These are phyloP conservation scores for Pseudomugil gertrudae DNA, from an alignment of 2,797 vertebrate genomes.

Conservation along the genomic window DNA sequence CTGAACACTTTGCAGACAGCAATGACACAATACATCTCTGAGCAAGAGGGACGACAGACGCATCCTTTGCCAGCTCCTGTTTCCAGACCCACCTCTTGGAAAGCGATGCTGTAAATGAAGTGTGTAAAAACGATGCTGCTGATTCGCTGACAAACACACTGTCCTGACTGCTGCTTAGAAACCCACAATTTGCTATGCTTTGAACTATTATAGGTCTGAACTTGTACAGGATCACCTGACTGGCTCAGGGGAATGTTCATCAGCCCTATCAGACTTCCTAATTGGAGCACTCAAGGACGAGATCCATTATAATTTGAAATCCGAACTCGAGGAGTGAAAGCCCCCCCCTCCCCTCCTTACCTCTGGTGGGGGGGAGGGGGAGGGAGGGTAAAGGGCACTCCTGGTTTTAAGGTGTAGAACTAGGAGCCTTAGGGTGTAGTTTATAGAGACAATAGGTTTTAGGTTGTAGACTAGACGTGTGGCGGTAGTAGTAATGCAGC, in stretches of 20 bases:
- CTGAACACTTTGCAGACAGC: slow-evolving; percentile 7
- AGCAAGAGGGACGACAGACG: slow-evolving; percentile 20
- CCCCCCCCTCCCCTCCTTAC: slow-evolving; percentile 77
- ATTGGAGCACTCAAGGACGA: slow-evolving; percentile 35
- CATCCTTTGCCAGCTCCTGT: not conserved
- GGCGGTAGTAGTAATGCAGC: not conserved
- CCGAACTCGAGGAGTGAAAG: slow-evolving; percentile 55
- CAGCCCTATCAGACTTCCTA: slow-evolving; percentile 21
- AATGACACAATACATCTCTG: slow-evolving; percentile 12
- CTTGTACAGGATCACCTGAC: slow-evolving; percentile 43
- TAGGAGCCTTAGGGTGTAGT: slow-evolving; percentile 33
- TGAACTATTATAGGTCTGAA: slow-evolving; percentile 45
- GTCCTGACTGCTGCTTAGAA: slow-evolving; percentile 1
- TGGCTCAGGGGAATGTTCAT: slow-evolving; percentile 55
- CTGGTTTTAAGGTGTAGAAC: slow-evolving; percentile 53
- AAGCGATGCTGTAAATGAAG: slow-evolving; percentile 48
- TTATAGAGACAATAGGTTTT: slow-evolving; percentile 42
- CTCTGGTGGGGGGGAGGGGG: slow-evolving; percentile 78
- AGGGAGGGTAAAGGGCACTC: slow-evolving; percentile 47
- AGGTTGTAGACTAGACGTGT: slow-evolving; percentile 40
- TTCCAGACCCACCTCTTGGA: slow-evolving; percentile 10
- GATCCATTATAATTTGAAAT: slow-evolving; percentile 65
- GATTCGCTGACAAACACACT: slow-evolving; percentile 43
- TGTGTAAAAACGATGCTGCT: slow-evolving; percentile 31
- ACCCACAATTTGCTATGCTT: not conserved